Evolutionary conservation across 2,888 invertebrate species (phyloP).

Genomic region (Hymenopus coronatus): DNA sequence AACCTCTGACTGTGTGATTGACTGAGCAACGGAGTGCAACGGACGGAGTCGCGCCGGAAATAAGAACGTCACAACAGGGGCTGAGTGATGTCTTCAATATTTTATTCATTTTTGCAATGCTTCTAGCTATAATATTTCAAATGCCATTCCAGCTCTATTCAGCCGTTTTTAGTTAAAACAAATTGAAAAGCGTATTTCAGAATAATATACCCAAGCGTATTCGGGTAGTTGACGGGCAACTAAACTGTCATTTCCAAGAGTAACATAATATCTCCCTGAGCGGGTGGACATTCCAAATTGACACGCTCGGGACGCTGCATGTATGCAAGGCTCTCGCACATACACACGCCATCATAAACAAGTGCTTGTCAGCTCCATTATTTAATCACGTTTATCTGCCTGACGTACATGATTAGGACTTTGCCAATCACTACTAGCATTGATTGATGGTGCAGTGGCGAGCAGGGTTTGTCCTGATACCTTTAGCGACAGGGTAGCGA

Average conservation of each 20-base stretch:
- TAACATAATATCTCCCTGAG: background rate
- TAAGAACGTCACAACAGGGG: too few relatives aligned
- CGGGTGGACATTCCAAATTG: background rate
- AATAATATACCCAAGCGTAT: background rate
- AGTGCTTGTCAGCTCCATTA: background rate
- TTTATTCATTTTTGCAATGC: too few relatives aligned
- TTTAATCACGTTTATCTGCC: constrained; percentile 12
- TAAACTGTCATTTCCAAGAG: background rate
- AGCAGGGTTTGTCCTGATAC: background rate
- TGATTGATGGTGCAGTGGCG: background rate
- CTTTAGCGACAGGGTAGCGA: background rate
- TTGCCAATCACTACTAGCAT: background rate
- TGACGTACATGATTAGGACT: constrained; percentile 3
- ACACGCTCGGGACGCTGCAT: background rate
- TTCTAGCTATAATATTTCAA: too few relatives aligned
- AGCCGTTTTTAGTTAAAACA: background rate
- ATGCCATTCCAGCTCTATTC: too few relatives aligned
- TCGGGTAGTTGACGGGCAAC: background rate
- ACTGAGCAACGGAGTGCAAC: too few relatives aligned
- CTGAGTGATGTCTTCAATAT: too few relatives aligned
- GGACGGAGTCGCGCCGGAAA: too few relatives aligned
- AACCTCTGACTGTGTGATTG: too few relatives aligned
- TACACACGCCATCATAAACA: background rate
- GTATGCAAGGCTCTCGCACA: background rate
- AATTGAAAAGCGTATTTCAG: background rate